Base-by-base conservation (phyloP, 2,113 vertebrate genomes). In the Melanerpes formicivorus region DNA sequence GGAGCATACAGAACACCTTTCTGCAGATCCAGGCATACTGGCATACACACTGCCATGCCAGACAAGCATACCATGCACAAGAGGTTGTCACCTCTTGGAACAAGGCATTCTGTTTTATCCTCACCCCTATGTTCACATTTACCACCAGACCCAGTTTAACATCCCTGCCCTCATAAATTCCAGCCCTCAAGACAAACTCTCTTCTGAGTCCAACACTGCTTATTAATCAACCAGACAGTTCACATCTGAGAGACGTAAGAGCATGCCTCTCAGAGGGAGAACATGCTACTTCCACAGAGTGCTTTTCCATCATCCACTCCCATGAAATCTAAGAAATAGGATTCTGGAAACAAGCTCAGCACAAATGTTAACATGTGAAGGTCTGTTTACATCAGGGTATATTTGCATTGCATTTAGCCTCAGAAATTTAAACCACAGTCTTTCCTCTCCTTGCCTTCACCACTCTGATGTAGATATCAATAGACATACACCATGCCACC, bases 151-250 rank as follows among this genome's bases (percentile, higher is more conserved):
- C 30, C 9, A 2, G 48, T 58, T 92, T 74, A 86, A 84, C 44
- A n/a, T 2, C 5, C 8, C n/a, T 84, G 55, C 10, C 22, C 37
- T 87, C 40, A 9, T 48, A 46, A 90, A 92, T 32, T 77, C 37
- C 10, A 1, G 0, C 32, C 83, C 58, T 72, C 26, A 22, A 72
- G 79, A 58, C 1, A 30, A 77, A 29, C 64, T 82, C 30, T 80
- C 32, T 62, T 25, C 16, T 2, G 4, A 82, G 46, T 59, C 73
- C 19, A 64, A 9, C 44, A 10, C n/a, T 81, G 55, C n/a, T 79
- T 65, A 93, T 86, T 91, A 76, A 81, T 79, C 86, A 94, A n/a
- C 30, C 58, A 90, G 83, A 52, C 26, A 73, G 40, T 73, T 92
- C 50, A 42, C 3, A 1, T 52, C 77, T 81, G 55, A 78, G 32